These are phyloP conservation scores for Stichodactyla helianthus DNA, from an alignment of 64 coral and sea anemone genomes.

Conservation along the genomic window DNA sequence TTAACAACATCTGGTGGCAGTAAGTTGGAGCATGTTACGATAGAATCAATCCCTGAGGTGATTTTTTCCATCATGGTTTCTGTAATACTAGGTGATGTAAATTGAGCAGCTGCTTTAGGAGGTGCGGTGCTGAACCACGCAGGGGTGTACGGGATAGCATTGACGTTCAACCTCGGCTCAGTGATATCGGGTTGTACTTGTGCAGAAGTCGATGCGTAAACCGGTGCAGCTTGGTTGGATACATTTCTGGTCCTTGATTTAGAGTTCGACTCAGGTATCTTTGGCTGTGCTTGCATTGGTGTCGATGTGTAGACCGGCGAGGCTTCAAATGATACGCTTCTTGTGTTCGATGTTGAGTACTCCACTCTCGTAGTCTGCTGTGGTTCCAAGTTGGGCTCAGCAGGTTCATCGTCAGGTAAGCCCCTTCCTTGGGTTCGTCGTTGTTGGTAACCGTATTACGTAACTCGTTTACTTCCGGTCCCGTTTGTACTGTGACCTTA, in stretches of 20 bases:
- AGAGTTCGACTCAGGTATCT: background rate
- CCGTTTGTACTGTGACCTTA: background rate
- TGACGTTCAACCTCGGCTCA: too few species aligned
- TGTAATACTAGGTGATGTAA: background rate
- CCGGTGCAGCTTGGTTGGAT: background rate
- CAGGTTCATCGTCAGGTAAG: background rate
- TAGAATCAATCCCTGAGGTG: conserved; percentile 21
- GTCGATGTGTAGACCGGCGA: conserved; percentile 7
- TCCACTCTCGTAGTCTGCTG: background rate
- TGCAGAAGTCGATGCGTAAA: too few species aligned
- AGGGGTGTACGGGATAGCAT: conserved; percentile 3
- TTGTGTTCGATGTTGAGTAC: background rate
- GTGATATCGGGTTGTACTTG: too few species aligned
- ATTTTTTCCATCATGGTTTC: conserved; percentile 15
- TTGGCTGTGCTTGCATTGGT: background rate
- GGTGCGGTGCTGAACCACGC: background rate
- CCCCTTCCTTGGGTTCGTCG: background rate
- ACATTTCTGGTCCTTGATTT: background rate
- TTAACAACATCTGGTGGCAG: conserved; percentile 50
- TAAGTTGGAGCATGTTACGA: conserved; percentile 42
- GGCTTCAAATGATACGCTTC: background rate
- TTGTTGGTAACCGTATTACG: background rate
- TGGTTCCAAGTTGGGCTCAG: background rate
- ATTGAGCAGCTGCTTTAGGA: background rate
- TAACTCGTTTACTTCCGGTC: background rate